A percentile compares a stretch with the other conserved stretches of the same genome.
phyloP scores from a whole-genome alignment of 1,140 invertebrate genomes.

The Phymorhynchus buccinoides region DNA sequence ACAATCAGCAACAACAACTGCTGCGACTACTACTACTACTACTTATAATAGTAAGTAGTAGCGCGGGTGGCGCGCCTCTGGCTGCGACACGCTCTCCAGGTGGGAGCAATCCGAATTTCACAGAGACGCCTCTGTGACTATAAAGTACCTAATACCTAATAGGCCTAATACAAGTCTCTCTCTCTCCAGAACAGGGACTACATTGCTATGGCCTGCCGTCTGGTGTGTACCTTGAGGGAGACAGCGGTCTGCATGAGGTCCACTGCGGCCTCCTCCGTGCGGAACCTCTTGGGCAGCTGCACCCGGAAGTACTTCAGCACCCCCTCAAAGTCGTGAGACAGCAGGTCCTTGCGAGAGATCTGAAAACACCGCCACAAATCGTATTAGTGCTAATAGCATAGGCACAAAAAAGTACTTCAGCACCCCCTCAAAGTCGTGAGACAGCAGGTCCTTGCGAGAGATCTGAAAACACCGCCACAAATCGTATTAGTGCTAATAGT shows the following conservation, averaged over 20 bases:
- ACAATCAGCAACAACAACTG: too few species aligned
- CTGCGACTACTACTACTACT: too few species aligned
- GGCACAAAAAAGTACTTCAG: slow-evolving; percentile 69
- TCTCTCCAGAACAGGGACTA: too few species aligned
- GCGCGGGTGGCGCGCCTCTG: too few species aligned
- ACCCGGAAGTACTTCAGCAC: slow-evolving; percentile 75
- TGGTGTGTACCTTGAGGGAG: slow-evolving; percentile 83
- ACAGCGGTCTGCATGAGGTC: slow-evolving; percentile 92
- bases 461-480: slow-evolving; percentile 75
- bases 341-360: slow-evolving; percentile 91
- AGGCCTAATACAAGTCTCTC: too few species aligned
- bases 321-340: slow-evolving; percentile 96
- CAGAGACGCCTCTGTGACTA: too few species aligned
- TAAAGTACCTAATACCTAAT: too few species aligned
- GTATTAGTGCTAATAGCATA: too few species aligned
- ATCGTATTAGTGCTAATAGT: not conserved
- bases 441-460: slow-evolving; percentile 91
- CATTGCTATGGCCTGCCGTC: too few species aligned
- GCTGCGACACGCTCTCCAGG: too few species aligned
- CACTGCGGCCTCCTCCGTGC: slow-evolving; percentile 89
- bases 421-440: slow-evolving; percentile 95
- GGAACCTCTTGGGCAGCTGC: slow-evolving; percentile 93
- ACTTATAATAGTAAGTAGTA: too few species aligned
- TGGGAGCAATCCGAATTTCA: too few species aligned
- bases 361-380: slow-evolving; percentile 78